Percentiles rank a stretch among this genome's conserved stretches.
Evolutionary conservation across 35 echinoderm and acorn worm genomes (phyloP).

Genomic region (Eucidaris tribuloides): DNA sequence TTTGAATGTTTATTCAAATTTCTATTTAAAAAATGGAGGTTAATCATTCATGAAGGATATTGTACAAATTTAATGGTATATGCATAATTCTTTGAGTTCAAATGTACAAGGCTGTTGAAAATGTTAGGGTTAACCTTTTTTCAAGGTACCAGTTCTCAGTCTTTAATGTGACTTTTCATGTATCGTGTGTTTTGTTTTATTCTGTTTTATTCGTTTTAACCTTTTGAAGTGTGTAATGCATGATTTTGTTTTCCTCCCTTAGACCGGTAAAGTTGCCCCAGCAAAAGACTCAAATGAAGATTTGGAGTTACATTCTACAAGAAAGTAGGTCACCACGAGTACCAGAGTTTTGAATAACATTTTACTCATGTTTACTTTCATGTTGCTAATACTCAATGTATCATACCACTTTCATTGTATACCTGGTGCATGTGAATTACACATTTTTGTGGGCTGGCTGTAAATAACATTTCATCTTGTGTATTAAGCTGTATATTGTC

Average conservation of each 20-base stretch:
- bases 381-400: no score
- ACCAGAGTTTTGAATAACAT: background rate
- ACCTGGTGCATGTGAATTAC: no score
- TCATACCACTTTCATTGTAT: no score
- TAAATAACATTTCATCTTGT: no score
- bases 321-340: conserved; percentile 21
- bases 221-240: background rate
- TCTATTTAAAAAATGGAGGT: no score
- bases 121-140: background rate
- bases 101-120: background rate
- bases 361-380: background rate
- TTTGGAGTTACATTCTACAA: conserved; percentile 9
- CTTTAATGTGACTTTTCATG: background rate
- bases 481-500: no score
- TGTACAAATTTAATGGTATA: background rate
- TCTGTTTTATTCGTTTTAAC: background rate
- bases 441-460: no score
- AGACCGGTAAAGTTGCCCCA: conserved; percentile 33
- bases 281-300: conserved; percentile 33
- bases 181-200: background rate
- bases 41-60: no score
- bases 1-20: no score
- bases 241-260: background rate
- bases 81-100: background rate
- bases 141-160: background rate